These are phyloP conservation scores for Pachyseris speciosa DNA, from an alignment of 64 coral and sea anemone genomes.

Conservation along the genomic window DNA sequence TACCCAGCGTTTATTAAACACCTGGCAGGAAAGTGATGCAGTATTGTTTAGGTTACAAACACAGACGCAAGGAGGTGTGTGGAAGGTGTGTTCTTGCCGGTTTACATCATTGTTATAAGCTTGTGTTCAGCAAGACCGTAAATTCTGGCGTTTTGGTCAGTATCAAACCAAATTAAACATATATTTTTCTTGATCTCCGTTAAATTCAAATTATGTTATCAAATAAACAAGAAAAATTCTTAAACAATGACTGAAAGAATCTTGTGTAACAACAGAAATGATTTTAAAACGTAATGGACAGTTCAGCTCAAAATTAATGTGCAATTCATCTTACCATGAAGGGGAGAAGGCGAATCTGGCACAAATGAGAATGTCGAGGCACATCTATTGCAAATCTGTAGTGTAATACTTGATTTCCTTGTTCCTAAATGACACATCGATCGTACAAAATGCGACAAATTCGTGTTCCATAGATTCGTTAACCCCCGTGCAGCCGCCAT, in stretches of 20 bases:
- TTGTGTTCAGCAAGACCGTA: too few relatives aligned
- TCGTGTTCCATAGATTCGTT: neutral
- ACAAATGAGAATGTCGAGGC: constrained; percentile 82
- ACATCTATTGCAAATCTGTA: constrained; percentile 34
- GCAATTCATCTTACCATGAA: constrained; percentile 41
- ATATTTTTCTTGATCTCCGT: too few relatives aligned
- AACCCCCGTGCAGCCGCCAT: neutral
- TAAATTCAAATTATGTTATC: too few relatives aligned
- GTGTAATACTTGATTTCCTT: neutral
- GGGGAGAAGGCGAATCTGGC: constrained; percentile 63
- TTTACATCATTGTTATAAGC: too few relatives aligned
- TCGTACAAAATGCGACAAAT: constrained; percentile 30
- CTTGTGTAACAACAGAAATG: neutral
- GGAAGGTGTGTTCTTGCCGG: too few relatives aligned
- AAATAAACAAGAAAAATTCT: too few relatives aligned
- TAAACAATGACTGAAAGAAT: neutral
- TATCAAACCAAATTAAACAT: too few relatives aligned
- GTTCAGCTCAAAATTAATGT: neutral
- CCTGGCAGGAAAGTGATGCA: too few relatives aligned
- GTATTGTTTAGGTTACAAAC: too few relatives aligned
- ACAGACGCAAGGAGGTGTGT: too few relatives aligned
- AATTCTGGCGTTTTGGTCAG: too few relatives aligned
- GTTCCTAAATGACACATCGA: neutral
- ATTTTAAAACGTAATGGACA: neutral
- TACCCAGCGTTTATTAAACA: too few relatives aligned